These are phyloP conservation scores for Acanthurus tractus DNA, from an alignment of 2,797 vertebrate genomes.

Conservation along the genomic window DNA sequence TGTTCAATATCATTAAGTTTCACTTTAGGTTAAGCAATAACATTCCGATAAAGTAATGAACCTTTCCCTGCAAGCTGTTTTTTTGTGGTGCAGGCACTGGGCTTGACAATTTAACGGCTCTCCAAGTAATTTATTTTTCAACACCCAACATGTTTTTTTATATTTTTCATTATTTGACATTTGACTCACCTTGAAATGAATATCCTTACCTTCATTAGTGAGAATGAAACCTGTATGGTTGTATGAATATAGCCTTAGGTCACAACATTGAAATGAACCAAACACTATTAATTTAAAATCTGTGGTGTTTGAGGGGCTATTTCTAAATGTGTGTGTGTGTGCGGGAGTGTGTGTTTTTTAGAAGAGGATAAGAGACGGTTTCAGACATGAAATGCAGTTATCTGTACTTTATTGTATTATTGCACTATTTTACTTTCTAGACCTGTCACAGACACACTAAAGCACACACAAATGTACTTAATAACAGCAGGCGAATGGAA, in stretches of 20 bases:
- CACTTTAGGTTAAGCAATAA: conserved; percentile 29
- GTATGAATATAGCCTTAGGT: conserved; percentile 60
- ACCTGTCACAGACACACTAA: too few species aligned
- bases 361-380: too few species aligned
- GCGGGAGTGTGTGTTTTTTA: too few species aligned
- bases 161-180: conserved; percentile 21
- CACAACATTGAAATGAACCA: conserved; percentile 24
- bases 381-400: too few species aligned
- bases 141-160: conserved; percentile 48
- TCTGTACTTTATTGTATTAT: too few species aligned
- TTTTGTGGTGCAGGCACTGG: not conserved
- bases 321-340: too few species aligned
- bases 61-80: conserved; percentile 6
- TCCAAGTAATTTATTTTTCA: conserved; percentile 58
- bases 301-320: too few species aligned
- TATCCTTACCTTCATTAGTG: conserved; percentile 63
- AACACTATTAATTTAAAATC: too few species aligned
- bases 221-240: conserved; percentile 50
- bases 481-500: too few species aligned
- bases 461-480: too few species aligned
- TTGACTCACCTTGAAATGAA: conserved; percentile 71
- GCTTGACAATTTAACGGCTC: conserved; percentile 58
- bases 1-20: conserved; percentile 34
- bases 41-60: conserved; percentile 41
- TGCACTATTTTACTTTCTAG: too few species aligned